Evolutionary conservation across 2,888 invertebrate genomes (phyloP), one percentile per base, ranked within the genome.

Genomic region (Latrodectus elegans): DNA sequence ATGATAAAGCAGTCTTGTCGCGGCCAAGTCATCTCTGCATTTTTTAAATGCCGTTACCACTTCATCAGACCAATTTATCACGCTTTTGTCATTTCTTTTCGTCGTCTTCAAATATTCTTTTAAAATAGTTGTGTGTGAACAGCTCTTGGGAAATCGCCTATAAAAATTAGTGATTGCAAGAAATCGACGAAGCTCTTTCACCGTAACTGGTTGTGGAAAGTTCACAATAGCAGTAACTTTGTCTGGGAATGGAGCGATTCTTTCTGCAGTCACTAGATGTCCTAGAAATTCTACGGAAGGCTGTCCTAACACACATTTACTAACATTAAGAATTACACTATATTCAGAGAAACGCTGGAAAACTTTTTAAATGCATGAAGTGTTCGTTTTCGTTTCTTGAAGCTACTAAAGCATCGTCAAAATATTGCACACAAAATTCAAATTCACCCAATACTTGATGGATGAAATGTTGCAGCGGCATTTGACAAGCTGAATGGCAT

Each of bases 401-500:
- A 15, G 3, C 55, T 14, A 11, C 15, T 14, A 55, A 55, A 11
- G 6, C 6, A 55, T 55, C 3, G 15, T 55, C 4, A 55, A 55
- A 55, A 55, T 55, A 55, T 14, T 0, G 8, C 3, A 55, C 55
- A 55, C 55, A 55, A 55, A 55, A 55, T 14, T 55, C 6, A 4
- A 55, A 55, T 55, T 55, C n/a, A n/a, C n/a, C n/a, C n/a, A n/a
- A n/a, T n/a, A n/a, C n/a, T n/a, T n/a, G 55, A 55, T 55, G 14
- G 6, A 55, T 55, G 55, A 55, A 55, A 6, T 55, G 55, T 55
- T 55, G 55, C 55, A 55, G 55, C 91, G 0, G 92, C 92, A 83
- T 93, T 92, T 1, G 92, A 74, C 0, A 93, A 90, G 0, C 92
- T 92, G 52, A 92, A 92, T 52, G 90, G 15, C 15, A 74, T 91